Conservation (phyloP, 2,113 vertebrate species). For the Vireo altiloquus region DNA sequence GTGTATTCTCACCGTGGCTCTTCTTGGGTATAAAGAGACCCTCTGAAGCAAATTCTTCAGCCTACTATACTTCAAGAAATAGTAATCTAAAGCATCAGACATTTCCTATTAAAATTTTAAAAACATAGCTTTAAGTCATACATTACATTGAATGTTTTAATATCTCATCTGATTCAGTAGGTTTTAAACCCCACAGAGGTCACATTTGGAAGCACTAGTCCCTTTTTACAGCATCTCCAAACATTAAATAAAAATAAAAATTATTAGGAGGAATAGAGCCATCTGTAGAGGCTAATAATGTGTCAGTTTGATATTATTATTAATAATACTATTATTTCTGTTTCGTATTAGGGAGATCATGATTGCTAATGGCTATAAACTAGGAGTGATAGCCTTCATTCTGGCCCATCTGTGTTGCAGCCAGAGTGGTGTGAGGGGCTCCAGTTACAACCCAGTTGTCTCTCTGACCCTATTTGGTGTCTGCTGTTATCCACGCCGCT, state of each 20-base stretch:
- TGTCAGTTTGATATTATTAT: conserved; percentile 64
- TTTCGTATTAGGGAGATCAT: conserved; percentile 54
- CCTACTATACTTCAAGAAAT: conserved; percentile 64
- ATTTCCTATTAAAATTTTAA: conserved; percentile 76
- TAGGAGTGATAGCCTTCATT: conserved; percentile 62
- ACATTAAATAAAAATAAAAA: conserved; percentile 82
- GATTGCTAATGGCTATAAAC: conserved; percentile 52
- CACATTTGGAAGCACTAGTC: conserved; percentile 76
- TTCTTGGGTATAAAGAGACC: conserved; percentile 62
- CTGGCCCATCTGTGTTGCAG: conserved; percentile 45
- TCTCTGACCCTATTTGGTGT: conserved; percentile 1
- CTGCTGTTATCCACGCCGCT: not conserved
- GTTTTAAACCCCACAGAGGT: conserved; percentile 79
- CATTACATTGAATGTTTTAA: conserved; percentile 68
- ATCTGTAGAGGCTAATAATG: conserved; percentile 58
- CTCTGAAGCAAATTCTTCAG: conserved; percentile 71
- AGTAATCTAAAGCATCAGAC: conserved; percentile 69
- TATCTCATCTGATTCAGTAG: conserved; percentile 77
- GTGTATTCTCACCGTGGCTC: conserved; percentile 29
- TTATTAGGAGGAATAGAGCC: conserved; percentile 67
- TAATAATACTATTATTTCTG: conserved; percentile 69
- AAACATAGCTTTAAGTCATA: conserved; percentile 77
- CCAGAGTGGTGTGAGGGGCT: not conserved
- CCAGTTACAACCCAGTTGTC: conserved; percentile 35
- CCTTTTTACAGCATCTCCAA: conserved; percentile 77